These are phyloP conservation scores for Ophion obscuratus DNA, from an alignment of 2,888 invertebrate genomes.

Conservation along the genomic window DNA sequence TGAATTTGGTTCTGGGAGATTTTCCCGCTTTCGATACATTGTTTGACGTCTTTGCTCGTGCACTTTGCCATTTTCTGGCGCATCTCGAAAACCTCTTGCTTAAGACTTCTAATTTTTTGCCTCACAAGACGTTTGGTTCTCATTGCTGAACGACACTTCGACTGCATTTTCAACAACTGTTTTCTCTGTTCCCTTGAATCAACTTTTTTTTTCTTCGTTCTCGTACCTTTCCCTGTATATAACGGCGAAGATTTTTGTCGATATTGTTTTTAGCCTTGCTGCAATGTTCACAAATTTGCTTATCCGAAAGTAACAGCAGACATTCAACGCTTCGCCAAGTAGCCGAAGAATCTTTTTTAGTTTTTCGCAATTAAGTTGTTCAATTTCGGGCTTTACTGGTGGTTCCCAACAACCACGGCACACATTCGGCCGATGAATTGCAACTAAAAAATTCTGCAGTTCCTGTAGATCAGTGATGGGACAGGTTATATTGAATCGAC, in stretches of 20 bases:
- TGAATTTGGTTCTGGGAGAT: slow-evolving; percentile 35
- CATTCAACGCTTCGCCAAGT: slow-evolving; percentile 36
- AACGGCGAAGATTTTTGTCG: slow-evolving; percentile 17
- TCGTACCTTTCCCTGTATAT: not conserved
- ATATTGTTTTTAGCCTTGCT: slow-evolving; percentile 27
- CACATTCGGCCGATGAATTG: not conserved
- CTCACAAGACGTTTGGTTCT: slow-evolving; percentile 10
- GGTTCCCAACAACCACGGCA: slow-evolving; percentile 14
- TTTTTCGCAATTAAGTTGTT: not conserved
- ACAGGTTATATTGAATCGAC: too few relatives aligned
- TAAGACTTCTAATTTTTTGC: slow-evolving; percentile 15
- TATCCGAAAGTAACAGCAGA: slow-evolving; percentile 14
- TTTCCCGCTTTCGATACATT: slow-evolving; percentile 22
- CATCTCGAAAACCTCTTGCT: not conserved
- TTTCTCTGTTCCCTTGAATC: not conserved
- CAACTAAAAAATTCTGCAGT: too few relatives aligned
- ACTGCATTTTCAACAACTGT: slow-evolving; percentile 6
- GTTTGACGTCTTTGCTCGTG: slow-evolving; percentile 1
- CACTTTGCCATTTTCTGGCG: too few relatives aligned
- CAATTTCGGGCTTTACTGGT: slow-evolving; percentile 9
- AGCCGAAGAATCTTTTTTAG: slow-evolving; percentile 19
- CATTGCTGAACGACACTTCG: slow-evolving; percentile 35
- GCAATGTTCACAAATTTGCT: slow-evolving; percentile 29
- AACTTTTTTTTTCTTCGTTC: not conserved
- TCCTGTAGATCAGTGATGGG: too few relatives aligned